Conservation (phyloP, 2,113 vertebrate species). For the Tautogolabrus adspersus region DNA sequence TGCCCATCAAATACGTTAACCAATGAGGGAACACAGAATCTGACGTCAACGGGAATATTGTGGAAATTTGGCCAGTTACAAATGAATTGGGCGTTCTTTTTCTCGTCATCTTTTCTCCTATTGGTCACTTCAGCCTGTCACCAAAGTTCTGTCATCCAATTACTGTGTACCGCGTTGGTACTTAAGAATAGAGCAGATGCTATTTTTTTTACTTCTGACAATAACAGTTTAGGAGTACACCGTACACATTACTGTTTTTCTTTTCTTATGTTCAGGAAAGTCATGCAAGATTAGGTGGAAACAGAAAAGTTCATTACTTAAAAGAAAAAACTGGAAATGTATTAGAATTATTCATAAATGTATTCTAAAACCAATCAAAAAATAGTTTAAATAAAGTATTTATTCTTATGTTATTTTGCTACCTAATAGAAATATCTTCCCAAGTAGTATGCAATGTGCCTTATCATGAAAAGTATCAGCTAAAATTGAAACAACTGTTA, state of each 20-base stretch:
- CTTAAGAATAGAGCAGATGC: neutral
- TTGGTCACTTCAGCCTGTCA: conserved; percentile 58
- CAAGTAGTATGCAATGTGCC: neutral
- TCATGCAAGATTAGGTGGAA: too few species aligned
- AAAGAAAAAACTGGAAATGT: too few species aligned
- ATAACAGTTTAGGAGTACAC: neutral
- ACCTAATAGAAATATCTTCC: neutral
- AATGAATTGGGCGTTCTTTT: neutral
- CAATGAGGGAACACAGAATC: conserved; percentile 61
- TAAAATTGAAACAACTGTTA: too few species aligned
- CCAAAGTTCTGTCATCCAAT: conserved; percentile 59
- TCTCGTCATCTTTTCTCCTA: conserved; percentile 28
- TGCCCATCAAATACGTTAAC: conserved; percentile 25
- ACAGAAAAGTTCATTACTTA: too few species aligned
- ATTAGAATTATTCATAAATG: too few species aligned
- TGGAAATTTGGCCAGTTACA: conserved; percentile 48
- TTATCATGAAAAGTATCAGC: neutral
- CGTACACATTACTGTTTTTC: neutral
- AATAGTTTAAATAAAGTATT: too few species aligned
- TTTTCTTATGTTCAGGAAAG: neutral
- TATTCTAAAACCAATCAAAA: too few species aligned
- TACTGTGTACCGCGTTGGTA: conserved; percentile 71
- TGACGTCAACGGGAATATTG: conserved; percentile 24
- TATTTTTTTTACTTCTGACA: neutral
- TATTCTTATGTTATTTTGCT: too few species aligned